Evolutionary conservation across 1,140 invertebrate genomes (phyloP).

Genomic region (Luehdorfia chinensis): DNA sequence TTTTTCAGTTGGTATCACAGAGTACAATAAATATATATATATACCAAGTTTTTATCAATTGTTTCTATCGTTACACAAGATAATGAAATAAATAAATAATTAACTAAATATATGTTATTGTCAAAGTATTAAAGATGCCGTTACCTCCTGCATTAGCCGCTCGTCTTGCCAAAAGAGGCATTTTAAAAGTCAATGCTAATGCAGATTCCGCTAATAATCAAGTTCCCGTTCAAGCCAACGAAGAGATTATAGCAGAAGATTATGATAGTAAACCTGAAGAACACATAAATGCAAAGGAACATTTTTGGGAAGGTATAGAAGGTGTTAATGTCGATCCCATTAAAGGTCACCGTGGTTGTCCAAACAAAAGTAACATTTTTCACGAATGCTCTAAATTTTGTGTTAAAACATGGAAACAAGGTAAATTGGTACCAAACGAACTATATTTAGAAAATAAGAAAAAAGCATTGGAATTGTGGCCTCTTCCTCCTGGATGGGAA

Average conservation of each 20-base stretch:
- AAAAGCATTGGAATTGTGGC: constrained; percentile 91
- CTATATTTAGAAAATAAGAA: constrained; percentile 86
- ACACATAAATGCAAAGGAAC: constrained; percentile 49
- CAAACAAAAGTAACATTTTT: constrained; percentile 97
- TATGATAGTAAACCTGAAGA: constrained; percentile 81
- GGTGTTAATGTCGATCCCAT: constrained; percentile 79
- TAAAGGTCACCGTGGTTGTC: constrained; percentile 88
- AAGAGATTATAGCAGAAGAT: constrained; percentile 94
- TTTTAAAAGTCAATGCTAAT: constrained; percentile 76
- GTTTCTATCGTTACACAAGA: too few relatives aligned
- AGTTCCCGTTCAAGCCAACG: constrained; percentile 77
- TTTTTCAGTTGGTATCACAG: too few relatives aligned
- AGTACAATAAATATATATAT: too few relatives aligned
- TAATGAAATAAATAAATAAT: too few relatives aligned
- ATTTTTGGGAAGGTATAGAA: constrained; percentile 74
- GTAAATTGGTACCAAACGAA: constrained; percentile 83
- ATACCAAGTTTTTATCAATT: too few relatives aligned
- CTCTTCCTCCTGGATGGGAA: constrained; percentile 94
- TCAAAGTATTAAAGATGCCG: too few relatives aligned
- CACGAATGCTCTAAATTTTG: constrained; percentile 96
- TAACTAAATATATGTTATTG: too few relatives aligned
- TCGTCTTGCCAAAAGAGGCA: constrained; percentile 90
- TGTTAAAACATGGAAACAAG: constrained; percentile 91
- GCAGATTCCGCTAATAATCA: constrained; percentile 48
- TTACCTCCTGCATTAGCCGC: constrained; percentile 91